Percentiles rank a stretch among this genome's conserved stretches.
These are phyloP conservation scores for Hermetia illucens DNA, from an alignment of 1,140 invertebrate genomes.

Conservation along the genomic window DNA sequence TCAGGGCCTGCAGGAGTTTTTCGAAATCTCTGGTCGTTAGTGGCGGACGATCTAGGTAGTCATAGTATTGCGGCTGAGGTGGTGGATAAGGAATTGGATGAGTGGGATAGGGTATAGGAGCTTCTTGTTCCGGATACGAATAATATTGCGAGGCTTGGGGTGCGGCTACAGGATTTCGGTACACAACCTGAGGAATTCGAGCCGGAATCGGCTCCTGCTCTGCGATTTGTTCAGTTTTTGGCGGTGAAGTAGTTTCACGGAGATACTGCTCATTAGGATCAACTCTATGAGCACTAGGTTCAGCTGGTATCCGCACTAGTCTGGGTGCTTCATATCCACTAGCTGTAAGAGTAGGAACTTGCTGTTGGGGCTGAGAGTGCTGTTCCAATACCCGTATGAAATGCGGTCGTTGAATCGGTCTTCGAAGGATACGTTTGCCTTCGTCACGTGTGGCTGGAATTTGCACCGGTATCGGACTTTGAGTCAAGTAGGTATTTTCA, in stretches of 20 bases:
- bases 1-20: slow-evolving; percentile 38
- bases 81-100: slow-evolving; percentile 10
- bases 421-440: background rate
- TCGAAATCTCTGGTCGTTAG: slow-evolving; percentile 38
- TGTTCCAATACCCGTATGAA: background rate
- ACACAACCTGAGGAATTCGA: slow-evolving; percentile 19
- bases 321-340: background rate
- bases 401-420: background rate
- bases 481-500: slow-evolving; percentile 10
- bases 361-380: background rate
- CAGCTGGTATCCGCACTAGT: background rate
- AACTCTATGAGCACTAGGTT: slow-evolving; percentile 21
- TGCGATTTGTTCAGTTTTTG: background rate
- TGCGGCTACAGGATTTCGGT: too few species aligned
- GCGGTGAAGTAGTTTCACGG: slow-evolving; percentile 21
- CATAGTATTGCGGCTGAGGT: slow-evolving; percentile 13
- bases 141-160: too few species aligned
- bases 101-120: too few species aligned
- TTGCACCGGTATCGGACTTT: slow-evolving; percentile 18
- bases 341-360: background rate
- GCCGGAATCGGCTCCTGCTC: slow-evolving; percentile 7
- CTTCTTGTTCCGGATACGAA: too few species aligned
- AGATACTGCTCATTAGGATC: slow-evolving; percentile 30
- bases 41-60: slow-evolving; percentile 11
- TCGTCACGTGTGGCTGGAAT: slow-evolving; percentile 15